phyloP scores from a whole-genome alignment of 2,888 invertebrate genomes.

The Drosophila seclusa region DNA sequence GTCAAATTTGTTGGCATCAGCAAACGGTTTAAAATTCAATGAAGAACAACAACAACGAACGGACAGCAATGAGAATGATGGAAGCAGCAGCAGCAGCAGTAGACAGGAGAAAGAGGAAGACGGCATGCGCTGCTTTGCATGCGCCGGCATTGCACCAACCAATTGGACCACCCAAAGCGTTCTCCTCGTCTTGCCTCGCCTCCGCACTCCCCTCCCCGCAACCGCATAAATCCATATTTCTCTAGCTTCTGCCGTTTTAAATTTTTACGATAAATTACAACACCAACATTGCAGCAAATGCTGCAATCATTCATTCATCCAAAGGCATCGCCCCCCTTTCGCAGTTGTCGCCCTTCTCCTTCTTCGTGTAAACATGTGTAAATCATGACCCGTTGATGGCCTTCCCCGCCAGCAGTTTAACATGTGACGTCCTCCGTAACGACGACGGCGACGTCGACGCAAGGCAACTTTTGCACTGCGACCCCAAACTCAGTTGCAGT shows the following conservation, averaged over 20 bases:
- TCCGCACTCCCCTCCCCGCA: slow-evolving; percentile 30
- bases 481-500: slow-evolving; percentile 37
- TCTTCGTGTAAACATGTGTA: slow-evolving; percentile 82
- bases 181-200: slow-evolving; percentile 1
- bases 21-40: slow-evolving; percentile 68
- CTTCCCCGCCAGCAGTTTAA: slow-evolving; percentile 44
- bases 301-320: slow-evolving; percentile 73
- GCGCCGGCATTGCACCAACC: slow-evolving; percentile 60
- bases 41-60: slow-evolving; percentile 19
- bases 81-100: slow-evolving; percentile 39
- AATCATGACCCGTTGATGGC: slow-evolving; percentile 81
- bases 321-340: slow-evolving; percentile 11
- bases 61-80: slow-evolving; percentile 37
- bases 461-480: slow-evolving; percentile 70
- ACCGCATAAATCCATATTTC: slow-evolving; percentile 77
- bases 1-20: slow-evolving; percentile 80
- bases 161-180: slow-evolving; percentile 73
- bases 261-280: slow-evolving; percentile 74
- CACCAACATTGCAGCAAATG: slow-evolving; percentile 40
- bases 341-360: slow-evolving; percentile 5
- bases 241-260: slow-evolving; percentile 57
- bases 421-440: slow-evolving; percentile 59
- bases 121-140: slow-evolving; percentile 59
- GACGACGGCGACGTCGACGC: background rate
- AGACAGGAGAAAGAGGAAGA: slow-evolving; percentile 35